Base-by-base conservation (phyloP, 2,797 vertebrate species). In the Sebastolobus alascanus region DNA sequence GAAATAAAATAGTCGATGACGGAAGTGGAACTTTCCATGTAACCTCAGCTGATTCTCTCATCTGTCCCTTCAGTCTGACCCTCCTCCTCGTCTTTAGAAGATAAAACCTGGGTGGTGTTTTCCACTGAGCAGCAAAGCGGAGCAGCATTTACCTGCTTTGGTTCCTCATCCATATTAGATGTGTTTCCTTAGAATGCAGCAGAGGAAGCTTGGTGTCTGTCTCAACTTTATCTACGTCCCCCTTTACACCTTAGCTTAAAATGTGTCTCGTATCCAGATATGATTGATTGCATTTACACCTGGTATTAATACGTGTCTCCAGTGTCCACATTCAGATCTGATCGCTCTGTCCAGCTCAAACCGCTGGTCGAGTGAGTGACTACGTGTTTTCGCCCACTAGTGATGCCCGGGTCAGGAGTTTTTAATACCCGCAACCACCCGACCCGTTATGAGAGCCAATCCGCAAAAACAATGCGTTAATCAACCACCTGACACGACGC, bases 61-160 rank as follows among this genome's bases (percentile, higher is more conserved):
- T 52, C 37, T 40, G 22, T 76, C 31, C 8, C 25, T 69, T 83
- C 58, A n/a, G 18, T 65, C 64, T 50, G 27, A 76, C 55, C 77
- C 33, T 67, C 50, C 20, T 63, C n/a, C 31, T 35, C 29, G 10
- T 33, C 18, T 22, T 66, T 20, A 31, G 40, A n/a, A 67, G n/a
- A 20, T 29, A 13, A n/a, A 20, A 12, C 2, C 1, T 20, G 27
- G 46, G 1, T 37, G 37, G 37, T 50, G 38, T 70, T 50, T 75
- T 75, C 29, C 13, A 27, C 52, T 35, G 25, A 55, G 58, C 46
- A 59, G 54, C 27, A 16, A 22, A 46, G 68, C 55, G 22, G 35
- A 77, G 22, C 33, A n/a, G 56, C 46, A 27, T 77, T 67, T 63
- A 77, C 35, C 73, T 73, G 37, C 56, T 63, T n/a, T n/a, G 22